Percentiles rank a stretch among this genome's conserved stretches.
Conservation (phyloP, 2,797 vertebrate species). For the Oreochromis mossambicus region DNA sequence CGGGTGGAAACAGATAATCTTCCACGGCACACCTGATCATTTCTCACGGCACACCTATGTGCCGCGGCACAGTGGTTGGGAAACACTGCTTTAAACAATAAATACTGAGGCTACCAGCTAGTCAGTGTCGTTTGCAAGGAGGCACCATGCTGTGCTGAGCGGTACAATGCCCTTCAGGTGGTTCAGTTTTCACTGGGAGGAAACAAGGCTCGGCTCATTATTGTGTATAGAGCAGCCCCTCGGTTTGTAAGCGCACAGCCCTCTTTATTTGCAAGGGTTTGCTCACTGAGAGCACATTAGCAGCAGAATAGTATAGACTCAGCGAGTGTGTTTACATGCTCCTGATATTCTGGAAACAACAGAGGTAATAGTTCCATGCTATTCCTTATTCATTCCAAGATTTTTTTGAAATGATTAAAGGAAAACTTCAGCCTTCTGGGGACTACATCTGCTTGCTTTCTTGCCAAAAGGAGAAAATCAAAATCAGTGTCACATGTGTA, state of each 20-base stretch:
- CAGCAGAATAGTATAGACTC: conserved; percentile 58
- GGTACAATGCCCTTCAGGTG: conserved; percentile 35
- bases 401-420: neutral
- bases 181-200: conserved; percentile 23
- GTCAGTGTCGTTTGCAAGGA: conserved; percentile 24
- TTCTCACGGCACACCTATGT: neutral
- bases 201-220: conserved; percentile 21
- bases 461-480: neutral
- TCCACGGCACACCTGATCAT: neutral
- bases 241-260: conserved; percentile 38
- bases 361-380: neutral
- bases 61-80: neutral
- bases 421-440: neutral
- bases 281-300: conserved; percentile 55
- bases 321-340: conserved; percentile 38
- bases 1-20: neutral
- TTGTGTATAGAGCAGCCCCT: conserved; percentile 34
- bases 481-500: neutral
- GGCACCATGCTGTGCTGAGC: conserved; percentile 27
- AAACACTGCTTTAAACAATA: neutral
- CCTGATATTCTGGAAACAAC: conserved; percentile 12
- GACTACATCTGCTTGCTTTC: neutral
- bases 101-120: conserved; percentile 37
- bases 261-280: conserved; percentile 45
- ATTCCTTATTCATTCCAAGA: neutral